A percentile compares a stretch with the other conserved stretches of the same genome.
Evolutionary conservation across 2,888 invertebrate genomes (phyloP).

Genomic region (Stenodera caucasica): DNA sequence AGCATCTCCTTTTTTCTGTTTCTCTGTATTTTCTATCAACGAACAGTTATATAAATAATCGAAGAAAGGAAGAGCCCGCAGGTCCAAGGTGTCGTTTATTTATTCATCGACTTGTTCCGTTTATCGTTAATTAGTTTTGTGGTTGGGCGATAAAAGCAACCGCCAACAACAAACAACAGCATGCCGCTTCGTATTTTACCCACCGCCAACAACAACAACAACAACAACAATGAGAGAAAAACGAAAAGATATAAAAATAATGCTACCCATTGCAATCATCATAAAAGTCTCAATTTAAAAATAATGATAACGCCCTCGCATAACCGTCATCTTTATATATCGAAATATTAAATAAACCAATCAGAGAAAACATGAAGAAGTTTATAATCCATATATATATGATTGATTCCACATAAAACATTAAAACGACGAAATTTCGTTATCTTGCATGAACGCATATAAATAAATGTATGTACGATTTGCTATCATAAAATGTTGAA

Average conservation of each 20-base stretch:
- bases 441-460: slow-evolving; percentile 34
- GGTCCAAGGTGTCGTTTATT: slow-evolving; percentile 19
- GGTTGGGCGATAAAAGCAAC: slow-evolving; percentile 21
- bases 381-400: slow-evolving; percentile 36
- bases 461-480: slow-evolving; percentile 8
- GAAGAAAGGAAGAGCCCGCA: background rate
- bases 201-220: background rate
- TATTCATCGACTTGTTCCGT: slow-evolving; percentile 22
- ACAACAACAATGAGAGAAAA: background rate
- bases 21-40: background rate
- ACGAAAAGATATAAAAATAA: slow-evolving; percentile 7
- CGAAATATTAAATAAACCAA: slow-evolving; percentile 22
- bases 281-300: slow-evolving; percentile 43
- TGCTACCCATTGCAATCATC: slow-evolving; percentile 35
- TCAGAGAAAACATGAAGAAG: slow-evolving; percentile 22
- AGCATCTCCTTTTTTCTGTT: background rate
- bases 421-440: slow-evolving; percentile 38
- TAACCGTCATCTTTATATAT: slow-evolving; percentile 1
- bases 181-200: background rate
- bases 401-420: slow-evolving; percentile 39
- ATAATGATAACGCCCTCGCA: slow-evolving; percentile 11
- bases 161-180: slow-evolving; percentile 2
- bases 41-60: background rate
- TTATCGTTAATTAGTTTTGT: slow-evolving; percentile 23
- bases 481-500: slow-evolving; percentile 38